A percentile compares a stretch with the other conserved stretches of the same genome.
Conservation (phyloP, 1,140 invertebrate species). For the Thrips palmi region DNA sequence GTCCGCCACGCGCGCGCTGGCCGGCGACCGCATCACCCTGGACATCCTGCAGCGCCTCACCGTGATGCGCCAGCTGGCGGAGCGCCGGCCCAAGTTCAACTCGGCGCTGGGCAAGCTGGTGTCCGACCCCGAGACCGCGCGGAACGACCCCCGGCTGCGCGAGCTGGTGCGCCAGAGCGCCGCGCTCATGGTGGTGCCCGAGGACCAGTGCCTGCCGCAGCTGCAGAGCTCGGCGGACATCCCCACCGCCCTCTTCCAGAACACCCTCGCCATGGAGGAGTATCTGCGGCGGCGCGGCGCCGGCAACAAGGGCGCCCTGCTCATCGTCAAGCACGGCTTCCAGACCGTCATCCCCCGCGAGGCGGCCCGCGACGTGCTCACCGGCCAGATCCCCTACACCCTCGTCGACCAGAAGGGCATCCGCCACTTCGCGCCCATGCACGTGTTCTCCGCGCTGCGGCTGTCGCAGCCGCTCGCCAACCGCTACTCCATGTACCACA, state of each 20-base stretch:
- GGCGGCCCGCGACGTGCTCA: conserved; percentile 47
- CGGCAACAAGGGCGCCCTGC: conserved; percentile 36
- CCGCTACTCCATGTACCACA: conserved; percentile 43
- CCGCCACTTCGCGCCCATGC: conserved; percentile 53
- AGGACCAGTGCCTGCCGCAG: conserved; percentile 27
- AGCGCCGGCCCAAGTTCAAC: conserved; percentile 37
- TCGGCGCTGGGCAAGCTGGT: conserved; percentile 37
- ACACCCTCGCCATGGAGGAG: conserved; percentile 54
- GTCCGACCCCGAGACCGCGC: conserved; percentile 41
- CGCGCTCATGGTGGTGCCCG: conserved; percentile 42
- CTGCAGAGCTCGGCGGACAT: conserved; percentile 44
- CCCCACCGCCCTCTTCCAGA: conserved; percentile 42
- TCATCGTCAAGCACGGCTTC: conserved; percentile 56
- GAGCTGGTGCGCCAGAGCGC: conserved; percentile 51
- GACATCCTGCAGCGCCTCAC: conserved; percentile 50
- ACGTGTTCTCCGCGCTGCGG: conserved; percentile 48
- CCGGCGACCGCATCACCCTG: conserved; percentile 37
- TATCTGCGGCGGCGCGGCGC: conserved; percentile 34
- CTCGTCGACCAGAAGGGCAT: conserved; percentile 58
- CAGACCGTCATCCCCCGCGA: conserved; percentile 59
- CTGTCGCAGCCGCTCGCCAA: conserved; percentile 39
- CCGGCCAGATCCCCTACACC: conserved; percentile 53
- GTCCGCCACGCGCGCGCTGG: conserved; percentile 32
- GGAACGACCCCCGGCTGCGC: conserved; percentile 41
- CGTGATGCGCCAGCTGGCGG: conserved; percentile 50